Base-by-base conservation (phyloP, 1,140 invertebrate genomes). In the Papilio polyxenes region DNA sequence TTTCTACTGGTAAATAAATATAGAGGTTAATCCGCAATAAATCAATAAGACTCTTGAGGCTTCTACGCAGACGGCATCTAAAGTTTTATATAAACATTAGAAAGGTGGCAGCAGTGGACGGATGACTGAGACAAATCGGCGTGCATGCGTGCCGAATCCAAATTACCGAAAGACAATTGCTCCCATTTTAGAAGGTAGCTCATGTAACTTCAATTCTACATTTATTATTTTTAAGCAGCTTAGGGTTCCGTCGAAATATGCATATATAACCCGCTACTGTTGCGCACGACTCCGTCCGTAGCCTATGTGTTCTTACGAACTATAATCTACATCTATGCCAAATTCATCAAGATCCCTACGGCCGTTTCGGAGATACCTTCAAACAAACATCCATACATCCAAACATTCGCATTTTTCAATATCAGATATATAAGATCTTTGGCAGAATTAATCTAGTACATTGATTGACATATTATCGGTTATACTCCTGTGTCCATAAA, bases 61-160 rank as follows among this genome's bases (percentile, higher is more conserved):
- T 56, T 11, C 20, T 53, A 56, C 20, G 51, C 75, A 37, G 49
- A 79, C 17, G 77, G 65, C 82, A 84, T 85, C 81, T 84, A 84
- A 88, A 86, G 86, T 85, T 85, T 86, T 84, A 84, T 83, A 81
- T 86, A 81, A 84, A 88, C 88, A 92, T 93, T 93, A 93, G 92
- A 93, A 92, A 93, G 92, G 87, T 83, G 83, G 83, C 87, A 87
- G 91, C 89, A 84, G 87, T 84, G 81, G 87, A 85, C 88, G 89
- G 88, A 81, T 85, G 89, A 91, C 92, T 86, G 88, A 87, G 83
- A 93, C 89, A 88, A 92, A 93, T 93, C 87, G 86, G n/a, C 78
- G 83, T 84, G 90, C 91, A 91, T 86, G 92, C 92, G 91, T 90
- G 85, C 81, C 92, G 85, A 94, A 94, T 93, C 82, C 85, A 81